Conservation (phyloP, 1,140 invertebrate genomes). For the Maconellicoccus hirsutus region DNA sequence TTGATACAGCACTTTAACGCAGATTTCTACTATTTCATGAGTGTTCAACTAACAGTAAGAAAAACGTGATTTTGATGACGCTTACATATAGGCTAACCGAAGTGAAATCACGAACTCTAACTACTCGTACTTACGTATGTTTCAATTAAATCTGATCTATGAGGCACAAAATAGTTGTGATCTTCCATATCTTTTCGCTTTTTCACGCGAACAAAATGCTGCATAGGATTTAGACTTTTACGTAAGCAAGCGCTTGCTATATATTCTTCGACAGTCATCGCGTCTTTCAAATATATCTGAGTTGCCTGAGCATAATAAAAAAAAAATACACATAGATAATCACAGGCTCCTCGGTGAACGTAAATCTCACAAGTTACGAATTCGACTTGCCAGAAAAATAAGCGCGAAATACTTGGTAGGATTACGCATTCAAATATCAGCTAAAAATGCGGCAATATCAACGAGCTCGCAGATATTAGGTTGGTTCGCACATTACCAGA, state of each 20-base stretch:
- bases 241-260: constrained; percentile 79
- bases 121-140: constrained; percentile 69
- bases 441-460: no score
- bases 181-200: constrained; percentile 89
- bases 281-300: constrained; percentile 71
- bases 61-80: constrained; percentile 4
- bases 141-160: constrained; percentile 82
- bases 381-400: no score
- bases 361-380: no score
- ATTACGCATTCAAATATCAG: no score
- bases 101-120: no score
- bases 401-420: no score
- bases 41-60: constrained; percentile 64
- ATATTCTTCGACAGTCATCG: constrained; percentile 91
- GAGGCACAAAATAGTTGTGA: constrained; percentile 89
- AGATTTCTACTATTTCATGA: constrained; percentile 90
- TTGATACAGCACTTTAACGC: constrained; percentile 92
- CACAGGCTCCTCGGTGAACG: no score
- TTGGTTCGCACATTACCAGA: no score
- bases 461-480: no score
- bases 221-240: constrained; percentile 80
- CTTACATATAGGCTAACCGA: background rate
- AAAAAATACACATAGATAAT: no score
- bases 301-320: constrained; percentile 52
- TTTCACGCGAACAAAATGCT: constrained; percentile 91